Evolutionary conservation across 35 echinoderm and acorn worm genomes (phyloP).

Genomic region (Apostichopus californicus): DNA sequence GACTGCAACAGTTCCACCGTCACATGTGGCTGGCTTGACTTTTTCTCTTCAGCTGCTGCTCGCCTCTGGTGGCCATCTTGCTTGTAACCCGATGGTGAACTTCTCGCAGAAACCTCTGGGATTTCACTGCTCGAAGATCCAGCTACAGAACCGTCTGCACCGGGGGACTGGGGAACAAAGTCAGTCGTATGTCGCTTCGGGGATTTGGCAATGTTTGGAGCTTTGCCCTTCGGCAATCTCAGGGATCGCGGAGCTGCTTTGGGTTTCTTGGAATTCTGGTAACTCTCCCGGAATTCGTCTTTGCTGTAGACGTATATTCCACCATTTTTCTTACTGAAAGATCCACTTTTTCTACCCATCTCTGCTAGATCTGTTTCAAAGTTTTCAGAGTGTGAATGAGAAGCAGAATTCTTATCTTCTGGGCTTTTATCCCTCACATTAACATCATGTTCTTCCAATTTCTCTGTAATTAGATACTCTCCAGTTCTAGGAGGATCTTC

Average conservation of each 20-base stretch:
- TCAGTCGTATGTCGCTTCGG: background rate
- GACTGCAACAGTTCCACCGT: constrained; percentile 8
- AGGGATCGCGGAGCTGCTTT: background rate
- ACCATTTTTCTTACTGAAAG: constrained; percentile 50
- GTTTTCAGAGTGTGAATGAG: background rate
- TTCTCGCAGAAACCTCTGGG: background rate
- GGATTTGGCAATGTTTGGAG: background rate
- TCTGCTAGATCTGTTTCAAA: background rate
- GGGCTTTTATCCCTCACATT: too few species aligned
- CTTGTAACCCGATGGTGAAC: too few species aligned
- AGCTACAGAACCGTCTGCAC: background rate
- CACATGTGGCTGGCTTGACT: constrained; percentile 7
- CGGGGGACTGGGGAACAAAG: background rate
- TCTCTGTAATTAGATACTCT: too few species aligned
- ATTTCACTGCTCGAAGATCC: background rate
- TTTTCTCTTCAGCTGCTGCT: background rate
- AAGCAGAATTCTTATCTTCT: too few species aligned
- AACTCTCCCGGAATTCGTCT: constrained; percentile 41
- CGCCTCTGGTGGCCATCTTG: too few species aligned
- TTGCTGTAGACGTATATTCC: constrained; percentile 35
- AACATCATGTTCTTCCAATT: too few species aligned
- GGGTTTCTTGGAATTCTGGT: constrained; percentile 15
- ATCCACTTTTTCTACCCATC: constrained; percentile 54
- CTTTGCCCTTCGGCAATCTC: background rate
- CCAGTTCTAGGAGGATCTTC: background rate